A percentile compares a stretch with the other conserved stretches of the same genome.
These are phyloP conservation scores for Myotis pilosus DNA, from an alignment of 2,797 vertebrate species.

Conservation along the genomic window DNA sequence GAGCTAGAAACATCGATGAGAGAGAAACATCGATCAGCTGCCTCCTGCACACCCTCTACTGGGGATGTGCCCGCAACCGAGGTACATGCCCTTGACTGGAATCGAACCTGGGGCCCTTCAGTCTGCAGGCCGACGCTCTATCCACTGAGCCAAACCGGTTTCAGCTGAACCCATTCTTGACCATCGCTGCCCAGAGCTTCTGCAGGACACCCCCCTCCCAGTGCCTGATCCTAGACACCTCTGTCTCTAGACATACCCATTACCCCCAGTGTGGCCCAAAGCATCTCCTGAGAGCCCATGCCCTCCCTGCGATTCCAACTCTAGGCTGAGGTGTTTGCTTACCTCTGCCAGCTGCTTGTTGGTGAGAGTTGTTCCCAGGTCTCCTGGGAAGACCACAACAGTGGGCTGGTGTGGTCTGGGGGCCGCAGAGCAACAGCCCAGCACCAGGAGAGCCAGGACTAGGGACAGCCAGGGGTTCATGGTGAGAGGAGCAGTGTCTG, in stretches of 20 bases:
- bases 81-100: too few relatives aligned
- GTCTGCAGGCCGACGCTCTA: too few relatives aligned
- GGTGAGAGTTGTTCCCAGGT: slow-evolving; percentile 85
- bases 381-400: slow-evolving; percentile 90
- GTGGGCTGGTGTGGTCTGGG: slow-evolving; percentile 74
- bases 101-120: too few relatives aligned
- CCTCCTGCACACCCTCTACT: too few relatives aligned
- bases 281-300: background rate
- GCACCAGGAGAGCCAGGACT: slow-evolving; percentile 82
- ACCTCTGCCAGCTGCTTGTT: slow-evolving; percentile 91
- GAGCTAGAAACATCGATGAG: too few relatives aligned
- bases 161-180: background rate
- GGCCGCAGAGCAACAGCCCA: slow-evolving; percentile 82
- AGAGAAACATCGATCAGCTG: too few relatives aligned
- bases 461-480: slow-evolving; percentile 81
- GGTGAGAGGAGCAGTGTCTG: slow-evolving; percentile 56
- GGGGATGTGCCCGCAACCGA: too few relatives aligned
- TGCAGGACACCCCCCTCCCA: too few relatives aligned
- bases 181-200: background rate
- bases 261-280: background rate
- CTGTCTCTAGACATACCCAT: background rate
- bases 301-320: background rate
- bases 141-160: too few relatives aligned
- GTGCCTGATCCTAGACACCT: background rate
- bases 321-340: background rate